Base-by-base conservation (phyloP, 2,888 invertebrate species). In the Heterodera filipjevi region DNA sequence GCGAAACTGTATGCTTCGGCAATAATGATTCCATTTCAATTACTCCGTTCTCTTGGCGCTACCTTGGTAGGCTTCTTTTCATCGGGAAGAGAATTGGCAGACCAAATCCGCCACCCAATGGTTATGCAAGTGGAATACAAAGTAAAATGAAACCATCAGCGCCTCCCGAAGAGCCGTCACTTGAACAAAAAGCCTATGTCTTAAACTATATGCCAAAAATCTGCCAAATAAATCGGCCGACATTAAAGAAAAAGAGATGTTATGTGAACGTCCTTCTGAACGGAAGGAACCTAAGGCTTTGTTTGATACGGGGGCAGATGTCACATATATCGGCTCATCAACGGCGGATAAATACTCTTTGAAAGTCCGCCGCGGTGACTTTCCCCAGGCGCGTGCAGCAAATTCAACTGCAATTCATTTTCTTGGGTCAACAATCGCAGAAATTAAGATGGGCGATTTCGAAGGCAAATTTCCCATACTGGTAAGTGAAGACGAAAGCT, bases 181-280 rank as follows among this genome's bases (percentile, higher is more conserved):
- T 71, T 2, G 71, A 71, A 16, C 27, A 71, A 71, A 49, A 71
- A 71, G 39, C 72, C 19, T 72, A 72, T 22, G 53, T 72, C 3
- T 72, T 72, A 14, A 53, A 39, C 22, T 72, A 32, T 39, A 39
- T 72, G 2, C 72, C 72, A 22, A 72, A 72, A 39, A 19, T 72
- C 6, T 72, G 32, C 5, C 72, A 35, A 32, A 39, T 72, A 3
- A 39, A 59, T 59, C n/a, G 8, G n/a, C 5, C 0, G 5, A 5
- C 5, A 59, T n/a, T 2, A 3, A 22, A 6, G 53, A 72, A 72
- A 16, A 72, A 53, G 19, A 33, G 72, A 39, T 72, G 72, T 5
- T 72, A 72, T 3, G 32, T 72, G 53, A 72, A 72, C 19, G 16
- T 71, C 27, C 27, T 27, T 14, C 33, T 71, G 8, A 71, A 71